phyloP scores from a whole-genome alignment of 1,140 invertebrate species.

The Acyrthosiphon pisum region DNA sequence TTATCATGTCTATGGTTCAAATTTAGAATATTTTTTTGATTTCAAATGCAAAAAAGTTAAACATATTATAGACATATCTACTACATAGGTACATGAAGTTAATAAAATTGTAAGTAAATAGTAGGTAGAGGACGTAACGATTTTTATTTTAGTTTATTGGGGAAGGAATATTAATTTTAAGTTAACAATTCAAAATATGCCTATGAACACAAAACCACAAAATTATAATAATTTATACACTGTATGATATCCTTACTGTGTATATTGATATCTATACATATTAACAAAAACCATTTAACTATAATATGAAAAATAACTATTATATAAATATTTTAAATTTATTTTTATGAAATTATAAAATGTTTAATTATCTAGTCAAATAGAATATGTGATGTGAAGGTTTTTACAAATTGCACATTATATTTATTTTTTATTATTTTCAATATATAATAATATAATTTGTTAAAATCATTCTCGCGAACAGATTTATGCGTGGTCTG shows the following conservation, averaged over 20 bases:
- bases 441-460: not conserved
- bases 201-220: too few relatives aligned
- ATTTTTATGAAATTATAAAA: too few relatives aligned
- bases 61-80: too few relatives aligned
- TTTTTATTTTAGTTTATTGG: not conserved
- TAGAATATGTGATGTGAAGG: not conserved
- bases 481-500: not conserved
- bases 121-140: not conserved
- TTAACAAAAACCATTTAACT: too few relatives aligned
- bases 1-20: not conserved
- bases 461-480: not conserved
- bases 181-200: too few relatives aligned
- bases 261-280: too few relatives aligned
- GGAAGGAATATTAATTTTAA: not conserved
- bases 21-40: not conserved
- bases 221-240: too few relatives aligned
- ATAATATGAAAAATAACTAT: too few relatives aligned
- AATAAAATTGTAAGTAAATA: not conserved
- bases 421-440: too few relatives aligned
- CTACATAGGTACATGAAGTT: not conserved
- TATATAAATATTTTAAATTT: too few relatives aligned
- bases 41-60: not conserved
- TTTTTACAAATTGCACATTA: not conserved
- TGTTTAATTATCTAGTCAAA: too few relatives aligned
- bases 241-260: too few relatives aligned